phyloP scores from a whole-genome alignment of 2,797 vertebrate genomes.

The Sus cebifrons region DNA sequence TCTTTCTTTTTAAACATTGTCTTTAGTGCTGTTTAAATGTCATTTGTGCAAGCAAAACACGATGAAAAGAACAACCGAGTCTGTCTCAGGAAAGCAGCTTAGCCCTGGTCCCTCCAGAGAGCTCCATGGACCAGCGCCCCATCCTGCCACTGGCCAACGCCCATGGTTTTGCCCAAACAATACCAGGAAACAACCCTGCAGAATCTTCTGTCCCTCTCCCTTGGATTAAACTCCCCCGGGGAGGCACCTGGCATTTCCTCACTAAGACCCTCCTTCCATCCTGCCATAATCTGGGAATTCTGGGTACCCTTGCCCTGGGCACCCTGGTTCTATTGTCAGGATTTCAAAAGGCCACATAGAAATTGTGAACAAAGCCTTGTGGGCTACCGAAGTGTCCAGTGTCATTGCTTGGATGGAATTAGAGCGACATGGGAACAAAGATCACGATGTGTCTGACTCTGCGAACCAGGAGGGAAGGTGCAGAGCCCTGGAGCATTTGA shows the following conservation, averaged over 20 bases:
- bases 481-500: not conserved
- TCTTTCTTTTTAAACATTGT: slow-evolving; percentile 71
- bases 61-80: slow-evolving; percentile 51
- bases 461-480: not conserved
- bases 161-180: not conserved
- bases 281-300: not conserved
- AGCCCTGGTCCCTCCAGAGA: not conserved
- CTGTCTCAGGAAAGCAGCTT: not conserved
- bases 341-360: not conserved
- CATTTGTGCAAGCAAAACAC: slow-evolving; percentile 63
- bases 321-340: not conserved
- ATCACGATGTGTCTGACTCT: not conserved
- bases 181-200: not conserved
- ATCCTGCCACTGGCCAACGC: not conserved
- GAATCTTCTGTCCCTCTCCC: not conserved
- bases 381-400: not conserved
- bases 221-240: not conserved
- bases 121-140: not conserved
- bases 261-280: not conserved
- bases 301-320: not conserved
- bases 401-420: not conserved
- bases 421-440: not conserved
- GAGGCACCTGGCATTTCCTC: not conserved
- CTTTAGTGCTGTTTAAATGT: slow-evolving; percentile 63
- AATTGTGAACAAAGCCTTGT: not conserved